These are phyloP conservation scores for Scelioninae gen. 2 DNA, from an alignment of 2,888 invertebrate species.

Conservation along the genomic window DNA sequence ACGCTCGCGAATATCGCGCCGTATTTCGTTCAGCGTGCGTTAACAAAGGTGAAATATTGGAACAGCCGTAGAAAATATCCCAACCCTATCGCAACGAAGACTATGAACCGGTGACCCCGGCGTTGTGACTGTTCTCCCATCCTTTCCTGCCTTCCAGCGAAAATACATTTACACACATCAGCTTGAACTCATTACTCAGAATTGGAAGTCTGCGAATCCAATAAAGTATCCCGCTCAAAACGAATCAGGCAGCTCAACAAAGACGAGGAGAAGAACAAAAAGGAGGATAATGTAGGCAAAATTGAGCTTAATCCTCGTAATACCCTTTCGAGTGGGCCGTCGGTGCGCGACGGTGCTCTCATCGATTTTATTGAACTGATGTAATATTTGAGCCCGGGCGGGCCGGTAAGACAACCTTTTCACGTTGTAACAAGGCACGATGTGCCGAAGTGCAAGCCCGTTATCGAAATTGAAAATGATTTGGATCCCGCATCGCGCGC, in stretches of 20 bases:
- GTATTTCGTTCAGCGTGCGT: too few relatives aligned
- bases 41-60: too few relatives aligned
- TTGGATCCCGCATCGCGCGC: slow-evolving; percentile 57
- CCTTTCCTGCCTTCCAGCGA: too few relatives aligned
- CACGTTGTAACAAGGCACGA: slow-evolving; percentile 57
- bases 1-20: too few relatives aligned
- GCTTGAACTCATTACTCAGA: slow-evolving; percentile 33
- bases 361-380: slow-evolving; percentile 52
- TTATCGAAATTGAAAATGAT: slow-evolving; percentile 63
- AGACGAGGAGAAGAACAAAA: slow-evolving; percentile 1
- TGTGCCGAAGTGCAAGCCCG: slow-evolving; percentile 56
- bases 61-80: too few relatives aligned
- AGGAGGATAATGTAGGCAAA: slow-evolving; percentile 42
- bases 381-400: slow-evolving; percentile 40
- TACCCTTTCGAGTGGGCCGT: slow-evolving; percentile 48
- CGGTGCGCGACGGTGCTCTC: too few relatives aligned
- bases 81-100: slow-evolving; percentile 24
- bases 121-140: too few relatives aligned
- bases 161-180: slow-evolving; percentile 44
- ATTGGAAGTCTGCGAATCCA: slow-evolving; percentile 36
- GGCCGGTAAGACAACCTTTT: slow-evolving; percentile 54
- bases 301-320: slow-evolving; percentile 54
- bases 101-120: too few relatives aligned
- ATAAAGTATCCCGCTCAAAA: slow-evolving; percentile 35
- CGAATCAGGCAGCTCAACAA: slow-evolving; percentile 20